Evolutionary conservation across 1,140 invertebrate species (phyloP), one percentile per base, ranked within the genome.

Genomic region (Drosophila ananassae): DNA sequence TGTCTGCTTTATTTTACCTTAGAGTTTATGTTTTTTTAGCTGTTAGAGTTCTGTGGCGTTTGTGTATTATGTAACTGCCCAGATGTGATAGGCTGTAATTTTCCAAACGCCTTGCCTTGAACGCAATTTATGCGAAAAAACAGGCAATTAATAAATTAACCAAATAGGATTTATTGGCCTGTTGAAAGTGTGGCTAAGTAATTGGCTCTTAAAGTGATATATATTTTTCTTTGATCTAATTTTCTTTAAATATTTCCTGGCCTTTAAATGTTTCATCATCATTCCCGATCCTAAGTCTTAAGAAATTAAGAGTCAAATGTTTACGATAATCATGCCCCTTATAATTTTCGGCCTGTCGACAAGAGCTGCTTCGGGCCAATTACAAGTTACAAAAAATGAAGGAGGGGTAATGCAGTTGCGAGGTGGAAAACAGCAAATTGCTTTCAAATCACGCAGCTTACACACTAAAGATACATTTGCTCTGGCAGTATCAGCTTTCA

Each of bases 61-160:
- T 51, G 50, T 47, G 69, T 71, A 41, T 85, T 82, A 61, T 82
- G 82, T 68, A 85, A 84, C 66, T 64, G 44, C 53, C 22, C 52
- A 47, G 13, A 46, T 32, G 60, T 32, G 57, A 57, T 67, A 79
- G 73, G 57, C 54, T 74, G 72, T 46, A 66, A 73, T 67, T 68
- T 80, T 59, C 5, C 71, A 58, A 73, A 66, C 79, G 67, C 71
- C 73, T 52, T 50, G 56, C 50, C 41, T 71, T 80, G 77, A 67
- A 75, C 34, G 72, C 60, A 64, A 75, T 75, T 60, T 76, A 80
- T 80, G 71, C 50, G 61, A 73, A 59, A 68, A 56, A 72, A 58
- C 60, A 56, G 22, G 24, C 77, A 87, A 81, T 85, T 85, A 87
- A 85, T 85, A 85, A 85, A 85, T 87, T 74, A 71, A 50, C 34